These are phyloP conservation scores for Nothura maculosa DNA, from an alignment of 2,797 vertebrate genomes.

Conservation along the genomic window DNA sequence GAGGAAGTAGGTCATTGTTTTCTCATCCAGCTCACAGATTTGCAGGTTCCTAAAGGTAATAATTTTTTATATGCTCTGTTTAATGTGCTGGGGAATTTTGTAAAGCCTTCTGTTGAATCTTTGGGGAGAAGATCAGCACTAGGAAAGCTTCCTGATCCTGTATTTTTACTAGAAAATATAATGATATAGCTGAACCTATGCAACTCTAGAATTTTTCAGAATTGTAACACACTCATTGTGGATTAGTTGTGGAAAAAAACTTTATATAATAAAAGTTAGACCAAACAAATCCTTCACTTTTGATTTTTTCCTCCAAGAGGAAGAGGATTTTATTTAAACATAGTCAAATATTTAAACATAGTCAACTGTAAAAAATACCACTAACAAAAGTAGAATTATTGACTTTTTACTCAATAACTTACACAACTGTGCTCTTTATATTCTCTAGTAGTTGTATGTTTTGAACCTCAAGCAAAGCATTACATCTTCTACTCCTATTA, in stretches of 20 bases:
- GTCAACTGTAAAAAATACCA: too few species aligned
- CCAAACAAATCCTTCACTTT: background rate
- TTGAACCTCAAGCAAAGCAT: background rate
- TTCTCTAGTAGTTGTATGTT: background rate
- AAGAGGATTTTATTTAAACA: background rate
- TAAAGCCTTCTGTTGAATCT: slow-evolving; percentile 46
- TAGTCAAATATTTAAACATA: too few species aligned
- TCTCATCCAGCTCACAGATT: slow-evolving; percentile 25
- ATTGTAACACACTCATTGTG: background rate
- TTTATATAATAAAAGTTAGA: background rate
- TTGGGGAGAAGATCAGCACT: background rate
- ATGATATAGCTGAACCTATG: background rate
- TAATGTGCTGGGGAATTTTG: slow-evolving; percentile 31
- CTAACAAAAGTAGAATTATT: too few species aligned
- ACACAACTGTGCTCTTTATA: background rate
- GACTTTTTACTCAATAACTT: background rate
- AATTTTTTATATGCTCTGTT: slow-evolving; percentile 44
- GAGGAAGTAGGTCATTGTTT: slow-evolving; percentile 56
- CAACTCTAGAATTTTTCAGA: slow-evolving; percentile 1
- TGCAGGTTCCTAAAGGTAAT: slow-evolving; percentile 48
- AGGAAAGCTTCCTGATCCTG: background rate
- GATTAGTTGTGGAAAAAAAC: background rate
- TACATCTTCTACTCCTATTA: background rate
- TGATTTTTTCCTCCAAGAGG: background rate
- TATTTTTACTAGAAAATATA: slow-evolving; percentile 31